Base-by-base conservation (phyloP, 1,140 invertebrate genomes). In the Saxidomus purpurata region DNA sequence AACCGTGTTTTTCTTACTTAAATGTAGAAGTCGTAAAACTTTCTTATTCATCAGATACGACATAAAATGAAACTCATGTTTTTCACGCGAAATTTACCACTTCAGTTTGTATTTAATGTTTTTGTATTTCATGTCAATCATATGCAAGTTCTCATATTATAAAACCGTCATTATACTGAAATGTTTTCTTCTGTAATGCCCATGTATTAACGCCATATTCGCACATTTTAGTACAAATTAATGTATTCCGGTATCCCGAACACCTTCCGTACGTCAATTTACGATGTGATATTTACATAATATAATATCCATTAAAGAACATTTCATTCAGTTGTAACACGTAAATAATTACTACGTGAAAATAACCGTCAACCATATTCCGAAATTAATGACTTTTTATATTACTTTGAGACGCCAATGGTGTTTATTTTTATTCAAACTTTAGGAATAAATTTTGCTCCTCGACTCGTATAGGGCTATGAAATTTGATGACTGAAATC, bases 311-410 rank as follows among this genome's bases (percentile, higher is more conserved):
- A 84, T 84, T 67, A 84, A 71, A 47, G 61, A 17, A 34, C 82
- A 71, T 67, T 84, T 69, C 82, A 69, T 84, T 81, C 67, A 71
- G 19, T 69, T 71, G 43, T 71, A 71, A 49, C 82, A 84, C 61
- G 82, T 84, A 84, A 84, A 84, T 84, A 84, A 84, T 71, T 71
- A 84, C 67, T 9, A 6, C 36, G n/a, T 69, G 43, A 84, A 69
- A 40, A 49, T 69, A 71, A 43, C 17, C 43, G 82, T 69, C 67
- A 52, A 11, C 34, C n/a, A 52, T 43, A 84, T n/a, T 71, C 82
- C 19, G 28, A 84, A 69, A 84, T 84, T 84, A 84, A 84, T 84
- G 82, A 71, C 82, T 71, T 71, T 84, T 84, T 84, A 84, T 43
- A 71, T 69, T 38, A 71, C 61, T 84, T 40, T 71, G 28, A 52